Evolutionary conservation across 2,113 vertebrate genomes (phyloP).

Genomic region (Nibea albiflora): DNA sequence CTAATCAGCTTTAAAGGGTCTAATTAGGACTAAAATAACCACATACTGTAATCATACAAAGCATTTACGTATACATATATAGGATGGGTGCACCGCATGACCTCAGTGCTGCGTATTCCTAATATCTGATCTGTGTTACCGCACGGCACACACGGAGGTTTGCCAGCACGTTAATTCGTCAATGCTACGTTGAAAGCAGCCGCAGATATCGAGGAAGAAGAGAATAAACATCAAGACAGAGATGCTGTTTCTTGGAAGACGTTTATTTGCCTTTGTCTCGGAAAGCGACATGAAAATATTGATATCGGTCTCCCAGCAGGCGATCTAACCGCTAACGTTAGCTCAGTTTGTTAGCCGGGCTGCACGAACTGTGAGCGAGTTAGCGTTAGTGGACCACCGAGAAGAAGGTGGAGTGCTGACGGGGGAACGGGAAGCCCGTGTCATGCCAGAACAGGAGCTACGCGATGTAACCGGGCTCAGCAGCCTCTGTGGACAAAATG

Average conservation of each 20-base stretch:
- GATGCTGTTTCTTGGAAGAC: background rate
- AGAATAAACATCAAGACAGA: background rate
- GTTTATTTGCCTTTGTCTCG: background rate
- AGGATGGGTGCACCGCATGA: conserved; percentile 6
- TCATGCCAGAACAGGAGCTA: no score
- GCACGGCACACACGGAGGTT: background rate
- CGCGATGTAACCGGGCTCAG: no score
- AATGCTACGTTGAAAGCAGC: background rate
- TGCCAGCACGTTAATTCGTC: background rate
- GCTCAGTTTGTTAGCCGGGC: no score
- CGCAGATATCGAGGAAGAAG: background rate
- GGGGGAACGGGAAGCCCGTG: no score
- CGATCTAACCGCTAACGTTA: no score
- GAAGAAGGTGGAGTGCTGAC: no score
- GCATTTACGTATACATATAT: conserved; percentile 9
- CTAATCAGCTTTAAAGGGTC: conserved; percentile 62
- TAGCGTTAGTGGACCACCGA: no score
- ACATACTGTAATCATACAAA: conserved; percentile 63
- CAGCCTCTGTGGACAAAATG: no score
- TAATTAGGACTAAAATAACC: conserved; percentile 53
- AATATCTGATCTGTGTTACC: background rate
- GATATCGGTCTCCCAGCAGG: no score
- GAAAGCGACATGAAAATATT: background rate
- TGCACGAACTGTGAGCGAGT: no score
- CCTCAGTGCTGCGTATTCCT: background rate